phyloP scores from a whole-genome alignment of 2,888 invertebrate species.

The Orchesella flavescens region DNA sequence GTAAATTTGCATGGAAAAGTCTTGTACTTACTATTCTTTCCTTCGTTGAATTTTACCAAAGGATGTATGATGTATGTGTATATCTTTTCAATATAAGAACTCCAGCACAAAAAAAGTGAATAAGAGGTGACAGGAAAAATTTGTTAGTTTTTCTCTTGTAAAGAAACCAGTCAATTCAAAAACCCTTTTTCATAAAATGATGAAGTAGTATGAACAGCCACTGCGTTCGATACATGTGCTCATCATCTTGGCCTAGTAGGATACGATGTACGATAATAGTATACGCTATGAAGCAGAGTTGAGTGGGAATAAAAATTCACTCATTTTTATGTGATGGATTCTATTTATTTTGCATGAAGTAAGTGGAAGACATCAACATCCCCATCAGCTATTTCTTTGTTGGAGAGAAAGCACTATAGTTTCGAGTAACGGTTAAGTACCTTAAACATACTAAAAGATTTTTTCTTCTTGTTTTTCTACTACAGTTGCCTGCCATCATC shows the following conservation, averaged over 20 bases:
- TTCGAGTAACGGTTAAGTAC: background rate
- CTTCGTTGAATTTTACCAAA: too few species aligned
- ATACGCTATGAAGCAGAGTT: too few species aligned
- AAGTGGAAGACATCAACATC: background rate
- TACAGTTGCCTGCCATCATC: background rate
- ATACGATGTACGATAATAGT: background rate
- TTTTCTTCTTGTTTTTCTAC: background rate
- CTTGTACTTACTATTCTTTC: background rate
- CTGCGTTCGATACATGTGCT: background rate
- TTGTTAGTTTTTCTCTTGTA: slow-evolving; percentile 15
- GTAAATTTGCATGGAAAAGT: background rate
- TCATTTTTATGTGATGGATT: background rate
- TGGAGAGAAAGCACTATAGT: background rate
- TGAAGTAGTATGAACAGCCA: slow-evolving; percentile 4
- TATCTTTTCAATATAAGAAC: background rate
- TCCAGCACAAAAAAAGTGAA: slow-evolving; percentile 8
- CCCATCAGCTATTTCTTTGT: background rate
- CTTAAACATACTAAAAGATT: background rate
- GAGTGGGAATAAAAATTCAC: too few species aligned
- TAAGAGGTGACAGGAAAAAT: slow-evolving; percentile 46
- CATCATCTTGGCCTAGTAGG: background rate
- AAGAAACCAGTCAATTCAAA: background rate
- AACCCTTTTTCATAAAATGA: background rate
- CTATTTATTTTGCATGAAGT: slow-evolving; percentile 8
- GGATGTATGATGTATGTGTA: background rate